phyloP scores from a whole-genome alignment of 2,888 invertebrate species.

The Lasioglossum pauxillum region DNA sequence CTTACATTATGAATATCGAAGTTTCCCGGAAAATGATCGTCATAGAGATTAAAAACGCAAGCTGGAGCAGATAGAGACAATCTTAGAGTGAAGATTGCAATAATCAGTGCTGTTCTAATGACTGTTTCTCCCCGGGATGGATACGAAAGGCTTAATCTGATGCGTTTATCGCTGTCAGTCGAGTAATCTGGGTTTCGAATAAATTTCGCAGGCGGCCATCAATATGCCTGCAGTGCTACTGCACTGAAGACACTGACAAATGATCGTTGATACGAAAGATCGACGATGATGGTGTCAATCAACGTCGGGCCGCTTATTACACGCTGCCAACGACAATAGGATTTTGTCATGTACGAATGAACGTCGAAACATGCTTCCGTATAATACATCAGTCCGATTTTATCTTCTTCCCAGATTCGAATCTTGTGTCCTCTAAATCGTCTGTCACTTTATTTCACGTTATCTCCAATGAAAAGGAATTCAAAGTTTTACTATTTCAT shows the following conservation, averaged over 20 bases:
- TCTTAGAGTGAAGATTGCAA: background rate
- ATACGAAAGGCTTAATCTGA: slow-evolving; percentile 26
- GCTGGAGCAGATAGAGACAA: background rate
- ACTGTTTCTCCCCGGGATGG: background rate
- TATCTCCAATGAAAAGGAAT: background rate
- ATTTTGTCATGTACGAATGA: slow-evolving; percentile 11
- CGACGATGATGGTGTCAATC: slow-evolving; percentile 56
- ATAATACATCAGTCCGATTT: background rate
- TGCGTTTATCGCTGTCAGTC: slow-evolving; percentile 41
- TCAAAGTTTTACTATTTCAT: background rate
- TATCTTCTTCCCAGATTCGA: background rate
- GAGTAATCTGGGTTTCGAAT: slow-evolving; percentile 32
- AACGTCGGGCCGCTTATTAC: slow-evolving; percentile 44
- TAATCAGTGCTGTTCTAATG: background rate
- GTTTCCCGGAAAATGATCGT: too few species aligned
- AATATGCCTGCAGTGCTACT: slow-evolving; percentile 20
- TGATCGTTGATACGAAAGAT: slow-evolving; percentile 49
- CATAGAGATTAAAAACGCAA: too few species aligned
- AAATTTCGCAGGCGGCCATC: slow-evolving; percentile 42
- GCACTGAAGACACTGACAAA: slow-evolving; percentile 58
- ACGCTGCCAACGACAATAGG: background rate
- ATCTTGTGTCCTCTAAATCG: background rate
- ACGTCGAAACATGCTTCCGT: background rate
- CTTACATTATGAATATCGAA: background rate
- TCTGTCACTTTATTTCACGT: background rate